Base-by-base conservation (phyloP, 2,888 invertebrate genomes). In the Eupithecia tripunctaria region DNA sequence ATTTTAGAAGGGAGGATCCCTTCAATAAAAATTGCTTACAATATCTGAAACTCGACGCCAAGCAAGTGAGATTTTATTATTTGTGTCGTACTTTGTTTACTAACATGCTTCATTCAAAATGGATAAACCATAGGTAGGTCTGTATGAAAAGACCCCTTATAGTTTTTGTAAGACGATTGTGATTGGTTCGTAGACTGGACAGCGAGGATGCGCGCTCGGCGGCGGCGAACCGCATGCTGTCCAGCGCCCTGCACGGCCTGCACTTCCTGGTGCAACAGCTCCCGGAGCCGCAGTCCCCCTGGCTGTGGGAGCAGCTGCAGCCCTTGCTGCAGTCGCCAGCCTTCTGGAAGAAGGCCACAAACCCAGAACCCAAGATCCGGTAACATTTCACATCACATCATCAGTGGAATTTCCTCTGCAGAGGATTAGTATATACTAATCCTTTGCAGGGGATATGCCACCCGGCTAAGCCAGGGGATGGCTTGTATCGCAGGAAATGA, bases 341-440 rank as follows among this genome's bases (percentile, higher is more conserved):
- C 85, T 98, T 97, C 90, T 98, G 98, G 98, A 96, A 96, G 82
- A 93, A 96, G 60, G 92, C 95, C 2, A 95, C 95, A 78, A 95
- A 95, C 82, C 94, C 95, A 80, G 85, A 94, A 38, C 74, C 72
- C 7, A 82, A 76, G 29, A 76, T 91, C 75, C 82, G 89, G 89
- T 88, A 64, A 32, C 59, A 29, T 21, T 21, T 10, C 51, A 51
- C 4, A 51, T 51, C 21, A 51, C 51, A 51, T 21, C 21, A 51
- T 51, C 21, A 21, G 21, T n/a, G n/a, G n/a, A n/a, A n/a, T n/a
- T n/a, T n/a, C n/a, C n/a, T n/a, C n/a, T n/a, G n/a, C n/a, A n/a
- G n/a, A n/a, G n/a, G n/a, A n/a, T n/a, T n/a, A n/a, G n/a, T 2
- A n/a, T 51, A 51, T 51, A 51, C 8, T 51, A 10, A 10, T 47